Conservation (phyloP, 2,888 invertebrate genomes). For the Brenthis daphne region DNA sequence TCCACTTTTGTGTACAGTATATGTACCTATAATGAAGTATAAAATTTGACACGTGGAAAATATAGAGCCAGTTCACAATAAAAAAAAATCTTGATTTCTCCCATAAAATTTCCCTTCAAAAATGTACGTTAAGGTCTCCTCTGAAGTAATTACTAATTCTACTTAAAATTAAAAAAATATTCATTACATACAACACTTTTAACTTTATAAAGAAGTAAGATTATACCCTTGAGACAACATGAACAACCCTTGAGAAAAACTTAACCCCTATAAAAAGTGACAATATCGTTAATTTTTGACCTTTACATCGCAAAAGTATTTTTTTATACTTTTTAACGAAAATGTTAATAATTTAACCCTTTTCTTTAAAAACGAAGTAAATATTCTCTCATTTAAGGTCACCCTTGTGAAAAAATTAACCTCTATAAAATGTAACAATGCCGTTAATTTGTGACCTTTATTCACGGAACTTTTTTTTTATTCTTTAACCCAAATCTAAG, state of each 20-base stretch:
- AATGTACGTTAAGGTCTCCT: too few relatives aligned
- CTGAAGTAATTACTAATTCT: too few relatives aligned
- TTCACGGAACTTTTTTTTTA: neutral
- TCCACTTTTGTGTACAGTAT: too few relatives aligned
- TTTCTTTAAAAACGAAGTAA: too few relatives aligned
- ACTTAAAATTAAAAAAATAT: too few relatives aligned
- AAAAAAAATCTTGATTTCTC: too few relatives aligned
- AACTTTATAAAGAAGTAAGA: neutral
- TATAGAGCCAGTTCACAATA: too few relatives aligned
- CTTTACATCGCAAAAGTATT: neutral
- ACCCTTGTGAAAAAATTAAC: constrained; percentile 28
- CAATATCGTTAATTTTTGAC: constrained; percentile 29
- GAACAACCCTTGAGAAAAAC: constrained; percentile 25
- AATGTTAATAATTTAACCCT: constrained; percentile 1
- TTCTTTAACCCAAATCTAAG: constrained; percentile 2
- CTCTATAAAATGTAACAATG: constrained; percentile 25
- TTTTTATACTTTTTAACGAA: neutral
- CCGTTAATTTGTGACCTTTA: constrained; percentile 22
- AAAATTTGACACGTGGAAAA: neutral
- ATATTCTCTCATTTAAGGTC: too few relatives aligned
- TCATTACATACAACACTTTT: too few relatives aligned
- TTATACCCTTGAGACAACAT: neutral
- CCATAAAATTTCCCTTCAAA: too few relatives aligned
- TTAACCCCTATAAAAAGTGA: constrained; percentile 17
- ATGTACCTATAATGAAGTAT: too few relatives aligned